Conservation (phyloP, 2,797 vertebrate species). For the Fundulus diaphanus region DNA sequence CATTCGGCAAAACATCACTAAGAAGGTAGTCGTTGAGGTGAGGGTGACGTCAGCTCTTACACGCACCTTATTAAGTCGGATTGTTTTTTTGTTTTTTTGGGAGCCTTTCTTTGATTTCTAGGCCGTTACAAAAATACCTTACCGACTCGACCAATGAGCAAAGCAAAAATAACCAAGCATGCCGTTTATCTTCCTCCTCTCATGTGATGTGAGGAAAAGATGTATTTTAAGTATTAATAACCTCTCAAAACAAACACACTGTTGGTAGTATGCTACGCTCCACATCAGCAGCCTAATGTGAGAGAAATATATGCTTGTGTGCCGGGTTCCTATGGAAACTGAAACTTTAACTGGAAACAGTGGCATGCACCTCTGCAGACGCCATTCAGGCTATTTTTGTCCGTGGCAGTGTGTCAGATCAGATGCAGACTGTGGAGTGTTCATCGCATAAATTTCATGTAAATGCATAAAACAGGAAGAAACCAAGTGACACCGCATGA, state of each 20-base stretch:
- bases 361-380: constrained; percentile 17
- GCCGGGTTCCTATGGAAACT: constrained; percentile 54
- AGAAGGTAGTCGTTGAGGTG: constrained; percentile 10
- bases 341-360: constrained; percentile 52
- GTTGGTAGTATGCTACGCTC: not conserved
- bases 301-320: constrained; percentile 22
- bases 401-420: constrained; percentile 27
- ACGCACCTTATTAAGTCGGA: constrained; percentile 5
- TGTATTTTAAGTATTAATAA: constrained; percentile 18
- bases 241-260: not conserved
- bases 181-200: not conserved
- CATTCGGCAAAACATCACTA: constrained; percentile 27
- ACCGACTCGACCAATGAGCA: constrained; percentile 3
- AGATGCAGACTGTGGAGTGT: constrained; percentile 32
- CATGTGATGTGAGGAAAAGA: not conserved
- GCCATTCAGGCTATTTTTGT: constrained; percentile 46
- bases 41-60: constrained; percentile 28
- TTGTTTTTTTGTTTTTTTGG: not conserved
- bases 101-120: constrained; percentile 13
- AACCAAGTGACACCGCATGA: constrained; percentile 15
- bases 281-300: constrained; percentile 3
- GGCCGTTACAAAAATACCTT: constrained; percentile 27
- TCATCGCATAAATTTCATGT: constrained; percentile 24
- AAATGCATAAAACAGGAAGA: constrained; percentile 15
- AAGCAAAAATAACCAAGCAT: constrained; percentile 4